Conservation (phyloP, 2,113 vertebrate genomes). For the Proterorhinus semilunaris region DNA sequence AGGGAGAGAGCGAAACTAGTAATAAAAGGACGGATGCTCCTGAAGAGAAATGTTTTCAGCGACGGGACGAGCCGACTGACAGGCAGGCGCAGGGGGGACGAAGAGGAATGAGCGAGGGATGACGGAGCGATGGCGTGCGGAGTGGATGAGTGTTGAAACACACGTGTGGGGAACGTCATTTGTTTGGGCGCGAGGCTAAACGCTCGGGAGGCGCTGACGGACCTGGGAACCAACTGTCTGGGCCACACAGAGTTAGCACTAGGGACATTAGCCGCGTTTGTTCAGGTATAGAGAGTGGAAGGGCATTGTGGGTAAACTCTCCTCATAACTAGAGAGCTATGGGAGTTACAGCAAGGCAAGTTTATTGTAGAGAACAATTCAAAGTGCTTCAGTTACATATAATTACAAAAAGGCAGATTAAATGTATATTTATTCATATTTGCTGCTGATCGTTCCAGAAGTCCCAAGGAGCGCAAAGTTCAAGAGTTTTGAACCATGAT, state of each 20-base stretch:
- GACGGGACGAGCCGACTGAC: slow-evolving; percentile 64
- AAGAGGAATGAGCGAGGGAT: slow-evolving; percentile 11
- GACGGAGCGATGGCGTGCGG: slow-evolving; percentile 15
- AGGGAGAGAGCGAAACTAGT: no score
- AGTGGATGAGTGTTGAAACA: background rate
- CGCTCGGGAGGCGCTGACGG: background rate
- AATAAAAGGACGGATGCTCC: slow-evolving; percentile 31
- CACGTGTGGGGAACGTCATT: slow-evolving; percentile 1
- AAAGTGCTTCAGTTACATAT: no score
- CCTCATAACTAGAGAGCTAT: no score
- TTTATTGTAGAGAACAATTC: background rate
- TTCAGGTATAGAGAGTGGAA: background rate
- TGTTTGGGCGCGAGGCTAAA: background rate
- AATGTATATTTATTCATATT: no score
- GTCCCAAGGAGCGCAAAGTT: no score
- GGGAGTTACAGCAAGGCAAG: no score
- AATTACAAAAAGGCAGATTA: no score
- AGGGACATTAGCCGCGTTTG: background rate
- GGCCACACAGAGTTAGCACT: background rate
- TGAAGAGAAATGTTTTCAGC: slow-evolving; percentile 60
- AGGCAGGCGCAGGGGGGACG: slow-evolving; percentile 50
- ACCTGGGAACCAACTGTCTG: background rate
- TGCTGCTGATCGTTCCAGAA: no score
- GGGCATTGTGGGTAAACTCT: background rate
- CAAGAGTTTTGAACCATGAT: no score